Evolutionary conservation across 2,797 vertebrate genomes (phyloP), one percentile per base, ranked within the genome.

Genomic region (Rhabdomys pumilio): DNA sequence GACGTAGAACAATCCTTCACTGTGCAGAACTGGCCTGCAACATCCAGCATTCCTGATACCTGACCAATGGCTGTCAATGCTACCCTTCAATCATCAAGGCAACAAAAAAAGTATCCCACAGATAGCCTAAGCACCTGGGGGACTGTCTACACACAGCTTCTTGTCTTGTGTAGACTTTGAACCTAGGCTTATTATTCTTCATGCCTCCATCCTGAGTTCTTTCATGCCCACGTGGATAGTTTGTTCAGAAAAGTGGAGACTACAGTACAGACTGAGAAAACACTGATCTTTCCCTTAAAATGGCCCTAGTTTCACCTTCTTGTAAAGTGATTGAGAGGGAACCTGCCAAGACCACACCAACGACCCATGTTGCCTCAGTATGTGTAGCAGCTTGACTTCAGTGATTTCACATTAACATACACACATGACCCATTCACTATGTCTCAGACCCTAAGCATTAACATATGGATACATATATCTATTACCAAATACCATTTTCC

Each of bases 131-230:
- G 34, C 26, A 41, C n/a, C 3, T 38, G 0, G 22, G 10, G 57
- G 29, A 9, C 31, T n/a, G 29, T 89, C n/a, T 73, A 47, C 38
- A 92, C 47, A 26, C 38, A 44, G 15, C 14, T 63, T 67, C 88
- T 93, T n/a, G 31, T n/a, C 83, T 86, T 89, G 47, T 65, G 59
- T 73, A 91, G 89, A 85, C 53, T 90, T 89, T 67, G 67, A 90
- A 69, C 41, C 50, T 13, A 13, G 34, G 14, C 47, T 94, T 82
- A n/a, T 41, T 1, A 19, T 72, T 72, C 73, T 34, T 41, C 47
- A 22, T 67, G 31, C 76, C 34, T 19, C n/a, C 10, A 8, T 88
- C 77, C 24, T 50, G 29, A 83, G 19, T n/a, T 75, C 63, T 20
- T 81, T 29, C 26, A 15, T 44, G 20, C 9, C 61, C 73, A 88